Evolutionary conservation across 2,888 invertebrate genomes (phyloP).

Genomic region (Leptinotarsa rubiginosa): DNA sequence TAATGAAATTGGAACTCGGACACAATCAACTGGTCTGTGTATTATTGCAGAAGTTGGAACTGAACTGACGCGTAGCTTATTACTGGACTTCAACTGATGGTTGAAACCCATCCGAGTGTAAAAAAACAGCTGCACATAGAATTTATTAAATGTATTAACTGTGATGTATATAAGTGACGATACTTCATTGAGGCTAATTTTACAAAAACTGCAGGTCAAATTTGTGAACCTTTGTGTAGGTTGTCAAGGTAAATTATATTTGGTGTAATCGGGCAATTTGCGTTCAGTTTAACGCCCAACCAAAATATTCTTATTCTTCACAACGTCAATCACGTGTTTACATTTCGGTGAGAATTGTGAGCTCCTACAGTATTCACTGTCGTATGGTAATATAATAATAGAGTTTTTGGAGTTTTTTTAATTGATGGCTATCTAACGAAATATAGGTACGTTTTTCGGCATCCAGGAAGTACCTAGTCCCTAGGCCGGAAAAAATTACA

Average conservation of each 20-base stretch:
- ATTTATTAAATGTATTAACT: constrained; percentile 26
- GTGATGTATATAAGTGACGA: constrained; percentile 17
- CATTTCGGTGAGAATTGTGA: too few species aligned
- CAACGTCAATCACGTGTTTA: neutral
- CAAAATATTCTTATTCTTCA: neutral
- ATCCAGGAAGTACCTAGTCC: too few species aligned
- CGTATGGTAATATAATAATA: too few species aligned
- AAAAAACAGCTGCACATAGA: constrained; percentile 51
- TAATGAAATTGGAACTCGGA: constrained; percentile 16
- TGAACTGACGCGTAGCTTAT: constrained; percentile 41
- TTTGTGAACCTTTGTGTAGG: neutral
- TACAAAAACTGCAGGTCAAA: constrained; percentile 32
- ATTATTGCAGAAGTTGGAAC: constrained; percentile 36
- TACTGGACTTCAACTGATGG: constrained; percentile 34
- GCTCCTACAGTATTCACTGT: too few species aligned
- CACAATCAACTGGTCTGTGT: constrained; percentile 5
- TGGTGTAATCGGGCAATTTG: neutral
- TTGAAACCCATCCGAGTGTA: constrained; percentile 46
- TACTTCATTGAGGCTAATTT: constrained; percentile 37
- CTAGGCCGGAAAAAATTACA: too few species aligned
- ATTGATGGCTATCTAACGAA: too few species aligned
- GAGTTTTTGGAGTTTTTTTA: too few species aligned
- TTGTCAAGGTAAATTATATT: constrained; percentile 5
- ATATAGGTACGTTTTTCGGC: too few species aligned
- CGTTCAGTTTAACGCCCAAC: neutral